These are phyloP conservation scores for Siniperca chuatsi DNA, from an alignment of 2,113 vertebrate genomes.

Conservation along the genomic window DNA sequence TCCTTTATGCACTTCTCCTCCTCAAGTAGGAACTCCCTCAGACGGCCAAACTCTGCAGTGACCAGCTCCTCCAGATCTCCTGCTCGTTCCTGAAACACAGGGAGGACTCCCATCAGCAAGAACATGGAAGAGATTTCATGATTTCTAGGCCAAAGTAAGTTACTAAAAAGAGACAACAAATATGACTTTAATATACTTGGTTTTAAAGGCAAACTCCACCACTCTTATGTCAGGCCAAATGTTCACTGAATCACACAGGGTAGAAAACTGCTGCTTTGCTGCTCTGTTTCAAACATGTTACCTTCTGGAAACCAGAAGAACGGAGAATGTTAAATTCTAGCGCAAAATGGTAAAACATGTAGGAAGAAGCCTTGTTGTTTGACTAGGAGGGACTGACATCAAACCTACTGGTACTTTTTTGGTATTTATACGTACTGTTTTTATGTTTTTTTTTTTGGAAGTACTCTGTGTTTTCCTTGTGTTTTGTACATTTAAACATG, in stretches of 20 bases:
- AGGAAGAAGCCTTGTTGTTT: background rate
- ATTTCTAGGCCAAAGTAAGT: background rate
- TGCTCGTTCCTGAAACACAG: slow-evolving; percentile 65
- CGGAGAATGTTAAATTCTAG: too few relatives aligned
- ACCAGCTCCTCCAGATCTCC: slow-evolving; percentile 77
- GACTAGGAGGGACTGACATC: background rate
- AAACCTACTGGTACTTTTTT: background rate
- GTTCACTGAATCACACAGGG: background rate
- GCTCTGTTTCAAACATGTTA: background rate
- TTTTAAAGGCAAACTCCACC: background rate
- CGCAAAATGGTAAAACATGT: too few relatives aligned
- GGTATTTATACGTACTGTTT: background rate
- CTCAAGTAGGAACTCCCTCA: slow-evolving; percentile 75
- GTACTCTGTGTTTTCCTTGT: background rate
- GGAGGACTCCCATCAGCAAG: background rate
- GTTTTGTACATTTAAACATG: background rate
- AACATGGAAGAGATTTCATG: too few relatives aligned
- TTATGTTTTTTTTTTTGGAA: background rate
- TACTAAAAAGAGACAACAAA: background rate
- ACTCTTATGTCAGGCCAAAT: background rate
- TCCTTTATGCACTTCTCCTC: slow-evolving; percentile 78
- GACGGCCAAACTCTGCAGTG: slow-evolving; percentile 67
- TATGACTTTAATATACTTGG: background rate
- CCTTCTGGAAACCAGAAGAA: too few relatives aligned
- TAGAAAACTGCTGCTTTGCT: background rate